Evolutionary conservation across 2,113 vertebrate genomes (phyloP).

Genomic region (Trochalopteron elliotii): DNA sequence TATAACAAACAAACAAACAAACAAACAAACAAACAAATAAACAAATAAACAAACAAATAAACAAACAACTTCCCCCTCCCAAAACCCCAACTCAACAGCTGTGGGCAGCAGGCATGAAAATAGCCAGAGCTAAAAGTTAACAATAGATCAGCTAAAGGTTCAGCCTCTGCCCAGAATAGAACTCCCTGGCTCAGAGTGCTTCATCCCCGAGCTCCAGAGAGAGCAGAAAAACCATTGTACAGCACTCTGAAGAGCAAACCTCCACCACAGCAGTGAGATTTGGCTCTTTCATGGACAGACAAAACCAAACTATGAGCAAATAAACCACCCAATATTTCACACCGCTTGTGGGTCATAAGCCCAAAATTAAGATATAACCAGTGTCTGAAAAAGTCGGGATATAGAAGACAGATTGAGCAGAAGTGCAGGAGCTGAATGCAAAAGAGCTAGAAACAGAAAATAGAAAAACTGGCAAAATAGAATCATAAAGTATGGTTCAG

Average conservation of each 20-base stretch:
- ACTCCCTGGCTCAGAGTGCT: neutral
- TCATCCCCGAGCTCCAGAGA: neutral
- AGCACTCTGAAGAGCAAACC: neutral
- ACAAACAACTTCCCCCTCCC: fast-evolving
- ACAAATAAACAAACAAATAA: neutral
- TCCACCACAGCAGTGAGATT: neutral
- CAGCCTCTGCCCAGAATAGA: neutral
- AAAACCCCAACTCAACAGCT: neutral
- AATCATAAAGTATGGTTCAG: neutral
- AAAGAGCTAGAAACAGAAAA: neutral
- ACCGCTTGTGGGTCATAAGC: fast-evolving
- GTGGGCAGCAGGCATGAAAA: neutral
- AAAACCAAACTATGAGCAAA: neutral
- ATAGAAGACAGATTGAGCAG: neutral
- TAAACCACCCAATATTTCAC: neutral
- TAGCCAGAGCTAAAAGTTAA: neutral
- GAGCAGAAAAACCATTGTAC: neutral
- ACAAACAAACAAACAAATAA: neutral
- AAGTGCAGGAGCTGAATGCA: neutral
- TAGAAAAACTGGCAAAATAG: neutral
- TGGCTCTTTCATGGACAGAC: neutral
- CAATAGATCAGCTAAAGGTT: neutral
- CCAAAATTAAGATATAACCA: neutral
- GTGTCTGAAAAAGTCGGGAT: neutral
- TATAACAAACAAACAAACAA: neutral